Evolutionary conservation across 2,888 invertebrate species (phyloP).

Genomic region (Machimus atricapillus): DNA sequence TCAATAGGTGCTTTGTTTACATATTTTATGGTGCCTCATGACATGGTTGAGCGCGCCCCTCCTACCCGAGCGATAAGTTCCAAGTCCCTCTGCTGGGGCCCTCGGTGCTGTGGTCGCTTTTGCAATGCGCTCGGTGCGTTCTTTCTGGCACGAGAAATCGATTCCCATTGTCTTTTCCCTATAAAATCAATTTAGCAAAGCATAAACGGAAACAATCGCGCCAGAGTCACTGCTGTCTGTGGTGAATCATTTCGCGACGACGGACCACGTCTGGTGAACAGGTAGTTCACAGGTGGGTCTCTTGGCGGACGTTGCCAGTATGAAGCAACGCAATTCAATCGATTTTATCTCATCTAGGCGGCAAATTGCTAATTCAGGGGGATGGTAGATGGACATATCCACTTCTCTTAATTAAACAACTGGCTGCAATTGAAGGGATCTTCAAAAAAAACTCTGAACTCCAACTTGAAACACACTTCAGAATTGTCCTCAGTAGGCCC

Average conservation of each 20-base stretch:
- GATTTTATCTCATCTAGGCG: background rate
- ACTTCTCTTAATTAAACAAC: slow-evolving; percentile 3
- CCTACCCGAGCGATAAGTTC: background rate
- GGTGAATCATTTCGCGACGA: background rate
- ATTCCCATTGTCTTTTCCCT: background rate
- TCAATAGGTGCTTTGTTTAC: slow-evolving; percentile 30
- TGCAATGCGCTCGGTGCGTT: background rate
- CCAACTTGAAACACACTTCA: background rate
- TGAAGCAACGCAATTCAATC: background rate
- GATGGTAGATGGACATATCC: background rate
- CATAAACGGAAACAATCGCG: slow-evolving; percentile 13
- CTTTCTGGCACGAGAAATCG: slow-evolving; percentile 9
- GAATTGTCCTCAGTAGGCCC: background rate
- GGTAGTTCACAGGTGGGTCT: slow-evolving; percentile 32
- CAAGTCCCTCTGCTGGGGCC: background rate
- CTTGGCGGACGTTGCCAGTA: background rate
- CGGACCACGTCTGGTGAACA: background rate
- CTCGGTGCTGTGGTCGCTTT: background rate
- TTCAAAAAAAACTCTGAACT: background rate
- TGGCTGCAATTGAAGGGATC: background rate
- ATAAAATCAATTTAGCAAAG: slow-evolving; percentile 35
- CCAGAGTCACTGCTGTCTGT: background rate
- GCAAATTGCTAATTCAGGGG: background rate
- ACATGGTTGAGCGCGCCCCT: slow-evolving; percentile 25
- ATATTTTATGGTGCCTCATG: slow-evolving; percentile 29